Percentiles rank a stretch among this genome's conserved stretches.
These are phyloP conservation scores for Umimayanthus kanabou DNA, from an alignment of 92 coral and sea anemone species.

Conservation along the genomic window DNA sequence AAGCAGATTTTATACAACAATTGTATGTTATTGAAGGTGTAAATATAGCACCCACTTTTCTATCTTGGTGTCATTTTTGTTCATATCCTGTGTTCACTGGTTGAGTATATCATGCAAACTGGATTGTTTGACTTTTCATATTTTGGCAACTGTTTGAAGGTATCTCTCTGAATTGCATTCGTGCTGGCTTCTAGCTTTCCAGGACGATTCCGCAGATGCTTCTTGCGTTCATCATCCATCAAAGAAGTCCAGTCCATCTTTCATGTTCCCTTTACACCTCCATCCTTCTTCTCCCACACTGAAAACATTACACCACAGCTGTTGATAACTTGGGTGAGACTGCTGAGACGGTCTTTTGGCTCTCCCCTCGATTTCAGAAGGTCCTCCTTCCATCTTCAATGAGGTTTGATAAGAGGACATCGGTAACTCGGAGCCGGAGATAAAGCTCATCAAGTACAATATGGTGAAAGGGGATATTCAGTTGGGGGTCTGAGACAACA, in stretches of 20 bases:
- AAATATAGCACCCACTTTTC: background rate
- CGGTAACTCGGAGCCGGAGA: conserved; percentile 43
- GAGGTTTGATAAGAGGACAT: conserved; percentile 46
- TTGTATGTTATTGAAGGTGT: background rate
- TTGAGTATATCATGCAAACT: too few species aligned
- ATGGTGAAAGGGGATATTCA: conserved; percentile 45
- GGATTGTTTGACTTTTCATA: too few species aligned
- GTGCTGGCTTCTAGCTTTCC: too few species aligned
- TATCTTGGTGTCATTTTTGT: background rate
- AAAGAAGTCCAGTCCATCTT: too few species aligned
- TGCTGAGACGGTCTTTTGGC: conserved; percentile 49
- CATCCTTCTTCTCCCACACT: conserved; percentile 56
- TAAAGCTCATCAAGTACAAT: conserved; percentile 57
- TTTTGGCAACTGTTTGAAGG: too few species aligned
- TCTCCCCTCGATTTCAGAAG: conserved; percentile 52
- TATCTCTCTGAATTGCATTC: too few species aligned
- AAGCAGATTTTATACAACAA: conserved; percentile 4
- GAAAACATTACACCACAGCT: conserved; percentile 56
- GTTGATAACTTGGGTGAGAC: conserved; percentile 38
- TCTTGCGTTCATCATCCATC: too few species aligned
- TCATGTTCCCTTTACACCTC: conserved; percentile 6
- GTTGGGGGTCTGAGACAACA: conserved; percentile 37
- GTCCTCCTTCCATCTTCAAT: conserved; percentile 52
- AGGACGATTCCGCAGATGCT: too few species aligned
- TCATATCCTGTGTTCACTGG: background rate